Evolutionary conservation across 2,113 vertebrate species (phyloP).

Genomic region (Eidolon helvum): DNA sequence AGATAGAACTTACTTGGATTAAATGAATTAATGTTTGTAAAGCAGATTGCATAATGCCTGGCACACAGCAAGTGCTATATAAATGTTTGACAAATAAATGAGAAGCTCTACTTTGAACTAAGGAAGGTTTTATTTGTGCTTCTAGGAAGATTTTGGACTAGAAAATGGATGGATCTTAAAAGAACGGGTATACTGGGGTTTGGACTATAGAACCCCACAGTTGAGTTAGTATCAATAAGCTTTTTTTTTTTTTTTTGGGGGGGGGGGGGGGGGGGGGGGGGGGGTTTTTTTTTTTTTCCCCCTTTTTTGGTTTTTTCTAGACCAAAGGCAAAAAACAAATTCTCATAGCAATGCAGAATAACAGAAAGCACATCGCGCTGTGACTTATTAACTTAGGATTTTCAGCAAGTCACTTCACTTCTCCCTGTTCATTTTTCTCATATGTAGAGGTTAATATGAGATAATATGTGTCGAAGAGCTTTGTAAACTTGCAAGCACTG

Average conservation of each 20-base stretch:
- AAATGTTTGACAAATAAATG: constrained; percentile 57
- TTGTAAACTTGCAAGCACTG: not conserved
- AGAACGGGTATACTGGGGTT: not conserved
- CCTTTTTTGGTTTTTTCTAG: no score
- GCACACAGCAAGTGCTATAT: constrained; percentile 11
- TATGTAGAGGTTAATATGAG: not conserved
- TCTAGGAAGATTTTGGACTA: constrained; percentile 30
- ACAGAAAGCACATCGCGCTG: not conserved
- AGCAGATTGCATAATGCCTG: constrained; percentile 57
- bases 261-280: no score
- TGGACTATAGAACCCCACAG: not conserved
- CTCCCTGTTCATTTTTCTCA: not conserved
- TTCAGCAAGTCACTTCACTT: not conserved
- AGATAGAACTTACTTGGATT: constrained; percentile 55
- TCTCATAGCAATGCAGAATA: not conserved
- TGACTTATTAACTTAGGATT: not conserved
- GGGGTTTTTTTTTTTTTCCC: no score
- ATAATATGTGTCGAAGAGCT: not conserved
- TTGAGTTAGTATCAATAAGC: not conserved
- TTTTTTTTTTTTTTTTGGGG: no score
- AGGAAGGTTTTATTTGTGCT: constrained; percentile 13
- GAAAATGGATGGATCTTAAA: constrained; percentile 21
- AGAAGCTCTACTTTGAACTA: constrained; percentile 38
- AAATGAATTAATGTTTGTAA: constrained; percentile 64
- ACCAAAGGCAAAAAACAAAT: no score